phyloP scores from a whole-genome alignment of 92 coral and sea anemone genomes.

The Epizoanthus scotinus region DNA sequence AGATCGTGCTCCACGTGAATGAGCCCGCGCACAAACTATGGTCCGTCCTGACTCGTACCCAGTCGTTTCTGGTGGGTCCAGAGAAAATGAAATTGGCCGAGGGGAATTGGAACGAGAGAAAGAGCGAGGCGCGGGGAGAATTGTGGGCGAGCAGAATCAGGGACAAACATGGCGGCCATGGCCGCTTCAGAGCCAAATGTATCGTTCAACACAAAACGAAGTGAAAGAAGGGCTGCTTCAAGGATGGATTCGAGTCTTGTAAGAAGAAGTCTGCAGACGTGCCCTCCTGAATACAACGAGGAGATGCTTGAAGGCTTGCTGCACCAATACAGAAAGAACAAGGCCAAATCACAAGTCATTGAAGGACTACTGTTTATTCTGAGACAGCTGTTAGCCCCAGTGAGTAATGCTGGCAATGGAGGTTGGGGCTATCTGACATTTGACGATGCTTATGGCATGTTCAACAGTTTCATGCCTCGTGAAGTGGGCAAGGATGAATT shows the following conservation, averaged over 20 bases:
- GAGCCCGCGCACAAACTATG: not conserved
- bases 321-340: constrained; percentile 31
- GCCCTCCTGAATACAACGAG: constrained; percentile 52
- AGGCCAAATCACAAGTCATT: constrained; percentile 42
- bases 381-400: constrained; percentile 51
- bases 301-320: constrained; percentile 57
- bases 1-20: not conserved
- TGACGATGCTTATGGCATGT: constrained; percentile 55
- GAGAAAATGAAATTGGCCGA: no score
- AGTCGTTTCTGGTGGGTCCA: no score
- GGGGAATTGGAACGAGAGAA: no score
- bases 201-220: not conserved
- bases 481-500: constrained; percentile 44
- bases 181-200: no score
- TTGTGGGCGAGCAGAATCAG: no score
- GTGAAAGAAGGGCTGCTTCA: not conserved
- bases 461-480: constrained; percentile 46
- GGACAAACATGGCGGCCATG: no score
- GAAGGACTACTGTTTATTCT: constrained; percentile 55
- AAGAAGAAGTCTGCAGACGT: constrained; percentile 53
- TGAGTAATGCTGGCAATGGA: constrained; percentile 44
- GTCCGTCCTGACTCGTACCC: no score
- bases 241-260: not conserved
- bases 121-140: no score
- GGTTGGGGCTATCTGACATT: constrained; percentile 53